phyloP scores from a whole-genome alignment of 2,113 vertebrate genomes.

The Callopanchax toddi region DNA sequence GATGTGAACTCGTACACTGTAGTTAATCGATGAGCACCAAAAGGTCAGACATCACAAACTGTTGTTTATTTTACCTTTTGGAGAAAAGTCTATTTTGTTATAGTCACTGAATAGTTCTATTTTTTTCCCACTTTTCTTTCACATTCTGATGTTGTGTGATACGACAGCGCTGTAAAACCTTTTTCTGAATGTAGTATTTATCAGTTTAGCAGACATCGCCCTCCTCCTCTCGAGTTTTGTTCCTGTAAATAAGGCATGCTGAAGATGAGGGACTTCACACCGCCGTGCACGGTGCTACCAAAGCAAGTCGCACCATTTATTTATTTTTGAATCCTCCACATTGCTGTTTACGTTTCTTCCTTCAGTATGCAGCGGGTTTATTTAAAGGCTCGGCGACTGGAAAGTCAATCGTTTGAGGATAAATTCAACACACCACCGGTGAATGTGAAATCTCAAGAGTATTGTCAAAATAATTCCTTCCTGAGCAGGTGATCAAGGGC shows the following conservation, averaged over 20 bases:
- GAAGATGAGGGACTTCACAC: slow-evolving; percentile 55
- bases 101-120: slow-evolving; percentile 77
- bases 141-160: slow-evolving; percentile 66
- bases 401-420: slow-evolving; percentile 6
- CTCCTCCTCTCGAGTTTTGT: slow-evolving; percentile 45
- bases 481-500: slow-evolving; percentile 70
- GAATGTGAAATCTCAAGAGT: slow-evolving; percentile 52
- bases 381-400: slow-evolving; percentile 18
- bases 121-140: slow-evolving; percentile 70
- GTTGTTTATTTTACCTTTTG: slow-evolving; percentile 66
- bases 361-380: slow-evolving; percentile 51
- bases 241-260: slow-evolving; percentile 79
- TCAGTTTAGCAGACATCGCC: slow-evolving; percentile 25
- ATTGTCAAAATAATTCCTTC: slow-evolving; percentile 26
- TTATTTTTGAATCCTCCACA: slow-evolving; percentile 39
- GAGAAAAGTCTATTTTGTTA: slow-evolving; percentile 82
- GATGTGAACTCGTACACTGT: slow-evolving; percentile 64
- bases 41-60: slow-evolving; percentile 62
- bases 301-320: slow-evolving; percentile 61
- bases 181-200: slow-evolving; percentile 80
- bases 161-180: slow-evolving; percentile 71
- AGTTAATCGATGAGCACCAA: slow-evolving; percentile 53
- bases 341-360: slow-evolving; percentile 32
- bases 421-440: slow-evolving; percentile 10
- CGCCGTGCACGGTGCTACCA: slow-evolving; percentile 74